Percentiles rank a stretch among this genome's conserved stretches.
Conservation (phyloP, 2,888 invertebrate species). For the Phortica magna region DNA sequence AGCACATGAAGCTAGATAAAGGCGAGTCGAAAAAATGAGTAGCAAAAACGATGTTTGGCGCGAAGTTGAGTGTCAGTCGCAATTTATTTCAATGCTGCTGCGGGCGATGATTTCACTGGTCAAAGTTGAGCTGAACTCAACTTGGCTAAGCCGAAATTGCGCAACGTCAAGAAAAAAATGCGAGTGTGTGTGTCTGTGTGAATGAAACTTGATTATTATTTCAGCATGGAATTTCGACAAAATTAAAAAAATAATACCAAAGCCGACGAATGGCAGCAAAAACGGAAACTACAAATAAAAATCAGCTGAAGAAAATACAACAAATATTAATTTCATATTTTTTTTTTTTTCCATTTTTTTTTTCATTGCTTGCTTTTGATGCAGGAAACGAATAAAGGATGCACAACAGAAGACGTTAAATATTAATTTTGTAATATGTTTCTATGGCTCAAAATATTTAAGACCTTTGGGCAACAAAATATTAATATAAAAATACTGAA, state of each 20-base stretch:
- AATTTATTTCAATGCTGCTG: slow-evolving; percentile 13
- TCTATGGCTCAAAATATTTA: neutral
- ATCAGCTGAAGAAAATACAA: neutral
- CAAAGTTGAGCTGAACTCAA: neutral
- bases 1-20: neutral
- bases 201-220: slow-evolving; percentile 20
- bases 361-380: neutral
- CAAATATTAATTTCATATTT: neutral
- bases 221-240: slow-evolving; percentile 11
- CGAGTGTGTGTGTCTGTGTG: neutral
- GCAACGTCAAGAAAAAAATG: neutral
- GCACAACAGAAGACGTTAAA: slow-evolving; percentile 7
- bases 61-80: slow-evolving; percentile 19
- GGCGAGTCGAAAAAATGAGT: slow-evolving; percentile 5
- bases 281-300: neutral
- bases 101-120: slow-evolving; percentile 25
- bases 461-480: neutral
- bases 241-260: slow-evolving; percentile 17
- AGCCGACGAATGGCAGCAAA: neutral
- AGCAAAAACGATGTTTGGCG: neutral
- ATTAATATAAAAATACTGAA: neutral
- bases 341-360: neutral
- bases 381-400: neutral
- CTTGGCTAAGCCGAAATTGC: neutral
- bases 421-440: slow-evolving; percentile 1